Evolutionary conservation across 2,113 vertebrate species (phyloP).

Genomic region (Rhombomys opimus): DNA sequence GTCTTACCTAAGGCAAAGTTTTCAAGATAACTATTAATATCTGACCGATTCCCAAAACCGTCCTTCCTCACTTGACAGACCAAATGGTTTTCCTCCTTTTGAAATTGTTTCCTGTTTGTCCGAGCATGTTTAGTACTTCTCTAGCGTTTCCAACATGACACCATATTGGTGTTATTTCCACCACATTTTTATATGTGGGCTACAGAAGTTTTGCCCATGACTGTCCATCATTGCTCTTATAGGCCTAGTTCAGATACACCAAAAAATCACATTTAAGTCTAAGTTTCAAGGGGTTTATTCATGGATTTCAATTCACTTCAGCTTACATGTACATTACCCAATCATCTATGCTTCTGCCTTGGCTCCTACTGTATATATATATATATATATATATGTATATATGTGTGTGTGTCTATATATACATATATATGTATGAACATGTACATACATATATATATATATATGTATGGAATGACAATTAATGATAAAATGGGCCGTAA

Average conservation of each 20-base stretch:
- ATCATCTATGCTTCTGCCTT: neutral
- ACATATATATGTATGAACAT: neutral
- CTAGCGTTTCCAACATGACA: constrained; percentile 44
- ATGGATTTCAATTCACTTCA: neutral
- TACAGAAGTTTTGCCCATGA: constrained; percentile 38
- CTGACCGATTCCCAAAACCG: constrained; percentile 73
- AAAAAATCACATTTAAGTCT: neutral
- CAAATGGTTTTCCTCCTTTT: constrained; percentile 33
- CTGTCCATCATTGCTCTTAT: neutral
- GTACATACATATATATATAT: neutral
- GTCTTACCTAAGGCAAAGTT: constrained; percentile 72
- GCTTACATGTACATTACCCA: neutral
- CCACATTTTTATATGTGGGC: constrained; percentile 42
- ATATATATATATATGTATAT: neutral
- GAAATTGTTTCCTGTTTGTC: constrained; percentile 29
- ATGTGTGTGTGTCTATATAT: neutral
- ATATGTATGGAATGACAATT: neutral
- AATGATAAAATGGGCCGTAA: neutral
- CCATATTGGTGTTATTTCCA: constrained; percentile 25
- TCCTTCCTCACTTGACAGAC: constrained; percentile 50
- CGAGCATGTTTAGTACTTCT: neutral
- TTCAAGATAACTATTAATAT: constrained; percentile 59
- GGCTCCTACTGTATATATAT: neutral
- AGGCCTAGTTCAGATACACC: neutral
- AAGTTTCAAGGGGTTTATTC: neutral